Evolutionary conservation across 2,888 invertebrate genomes (phyloP).

Genomic region (Epirrita christyi): DNA sequence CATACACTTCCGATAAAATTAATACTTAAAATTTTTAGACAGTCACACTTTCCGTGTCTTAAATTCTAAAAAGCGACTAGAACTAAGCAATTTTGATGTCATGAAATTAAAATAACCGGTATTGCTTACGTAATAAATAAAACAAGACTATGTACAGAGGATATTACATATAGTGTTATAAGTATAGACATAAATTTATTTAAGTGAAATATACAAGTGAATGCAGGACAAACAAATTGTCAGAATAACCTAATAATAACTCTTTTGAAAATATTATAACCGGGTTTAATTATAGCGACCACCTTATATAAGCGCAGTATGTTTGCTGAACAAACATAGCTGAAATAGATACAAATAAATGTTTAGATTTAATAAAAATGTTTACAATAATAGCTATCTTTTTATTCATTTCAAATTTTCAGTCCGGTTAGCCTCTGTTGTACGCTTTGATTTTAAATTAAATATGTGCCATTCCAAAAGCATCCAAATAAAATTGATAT

Average conservation of each 20-base stretch:
- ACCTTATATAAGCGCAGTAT: too few species aligned
- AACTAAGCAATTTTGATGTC: conserved; percentile 75
- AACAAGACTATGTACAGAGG: conserved; percentile 58
- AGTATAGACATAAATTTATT: conserved; percentile 13
- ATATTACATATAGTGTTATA: conserved; percentile 36
- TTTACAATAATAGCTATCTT: not conserved
- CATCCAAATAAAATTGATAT: conserved; percentile 77
- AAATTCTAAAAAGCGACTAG: conserved; percentile 76
- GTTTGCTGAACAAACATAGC: not conserved
- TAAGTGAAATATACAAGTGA: conserved; percentile 20
- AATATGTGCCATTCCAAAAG: conserved; percentile 78
- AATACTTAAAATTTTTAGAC: conserved; percentile 41
- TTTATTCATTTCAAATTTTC: conserved; percentile 46
- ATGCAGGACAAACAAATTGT: not conserved
- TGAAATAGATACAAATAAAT: not conserved
- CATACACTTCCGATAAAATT: conserved; percentile 29
- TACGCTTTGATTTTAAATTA: conserved; percentile 59
- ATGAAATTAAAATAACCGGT: conserved; percentile 55
- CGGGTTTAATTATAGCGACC: too few species aligned
- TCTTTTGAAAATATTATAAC: not conserved
- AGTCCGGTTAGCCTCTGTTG: conserved; percentile 58
- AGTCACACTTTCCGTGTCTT: conserved; percentile 44
- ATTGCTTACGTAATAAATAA: conserved; percentile 54
- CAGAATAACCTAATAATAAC: not conserved
- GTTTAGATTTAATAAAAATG: not conserved